phyloP scores from a whole-genome alignment of 2,113 vertebrate genomes.

The Phyllostomus hastatus region DNA sequence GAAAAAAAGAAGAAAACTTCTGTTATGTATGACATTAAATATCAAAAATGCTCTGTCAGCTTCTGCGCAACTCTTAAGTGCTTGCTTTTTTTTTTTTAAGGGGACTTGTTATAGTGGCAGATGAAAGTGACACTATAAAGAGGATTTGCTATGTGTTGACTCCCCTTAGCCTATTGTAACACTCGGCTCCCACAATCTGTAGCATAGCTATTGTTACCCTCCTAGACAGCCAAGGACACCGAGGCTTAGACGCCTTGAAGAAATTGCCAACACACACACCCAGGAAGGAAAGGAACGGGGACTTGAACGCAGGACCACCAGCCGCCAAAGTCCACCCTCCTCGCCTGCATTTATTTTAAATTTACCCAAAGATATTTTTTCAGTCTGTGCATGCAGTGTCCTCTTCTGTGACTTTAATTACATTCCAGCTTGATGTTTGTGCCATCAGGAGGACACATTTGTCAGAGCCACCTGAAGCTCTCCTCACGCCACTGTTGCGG shows the following conservation, averaged over 20 bases:
- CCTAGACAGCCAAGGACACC: background rate
- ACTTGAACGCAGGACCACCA: background rate
- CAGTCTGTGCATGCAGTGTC: background rate
- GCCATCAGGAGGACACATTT: background rate
- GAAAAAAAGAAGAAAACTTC: background rate
- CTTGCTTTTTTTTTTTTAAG: background rate
- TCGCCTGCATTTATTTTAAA: background rate
- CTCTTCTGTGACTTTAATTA: background rate
- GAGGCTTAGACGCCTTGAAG: background rate
- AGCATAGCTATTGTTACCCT: background rate
- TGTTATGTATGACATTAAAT: background rate
- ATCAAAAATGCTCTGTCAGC: background rate
- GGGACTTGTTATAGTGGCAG: background rate
- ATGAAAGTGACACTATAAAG: background rate
- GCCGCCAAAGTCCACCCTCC: background rate
- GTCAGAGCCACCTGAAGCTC: background rate
- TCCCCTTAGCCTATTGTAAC: background rate
- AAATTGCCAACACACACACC: background rate
- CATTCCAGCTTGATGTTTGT: background rate
- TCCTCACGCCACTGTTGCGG: no score
- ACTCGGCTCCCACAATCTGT: background rate
- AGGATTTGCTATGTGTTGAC: background rate
- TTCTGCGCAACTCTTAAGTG: background rate
- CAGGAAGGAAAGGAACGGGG: background rate
- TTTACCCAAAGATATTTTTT: background rate